These are phyloP conservation scores for Rhodinocichla rosea DNA, from an alignment of 2,113 vertebrate species.

Conservation along the genomic window DNA sequence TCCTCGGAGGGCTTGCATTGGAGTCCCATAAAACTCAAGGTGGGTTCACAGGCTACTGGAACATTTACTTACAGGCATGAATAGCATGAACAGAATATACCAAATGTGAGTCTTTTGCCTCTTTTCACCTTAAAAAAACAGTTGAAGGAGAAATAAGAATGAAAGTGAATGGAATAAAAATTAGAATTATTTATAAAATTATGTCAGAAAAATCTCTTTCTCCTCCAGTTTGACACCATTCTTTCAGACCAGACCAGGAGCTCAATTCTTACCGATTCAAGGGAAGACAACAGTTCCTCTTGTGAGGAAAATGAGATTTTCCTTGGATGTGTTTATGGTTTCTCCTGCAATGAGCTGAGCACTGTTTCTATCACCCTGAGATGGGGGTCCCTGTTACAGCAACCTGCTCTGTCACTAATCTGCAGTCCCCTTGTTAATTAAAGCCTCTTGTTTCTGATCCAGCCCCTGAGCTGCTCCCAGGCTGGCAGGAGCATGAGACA, in stretches of 20 bases:
- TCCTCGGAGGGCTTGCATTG: not conserved
- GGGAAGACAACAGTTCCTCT: not conserved
- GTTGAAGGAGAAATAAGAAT: not conserved
- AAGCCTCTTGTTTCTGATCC: not conserved
- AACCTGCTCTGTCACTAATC: not conserved
- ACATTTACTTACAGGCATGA: not conserved
- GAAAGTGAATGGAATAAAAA: not conserved
- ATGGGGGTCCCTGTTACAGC: not conserved
- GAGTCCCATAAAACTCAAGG: not conserved
- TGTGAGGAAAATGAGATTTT: not conserved
- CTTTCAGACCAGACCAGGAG: not conserved
- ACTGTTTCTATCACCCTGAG: not conserved
- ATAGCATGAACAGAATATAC: not conserved
- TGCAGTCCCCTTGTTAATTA: not conserved
- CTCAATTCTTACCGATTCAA: not conserved
- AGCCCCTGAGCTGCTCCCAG: not conserved
- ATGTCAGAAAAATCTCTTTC: not conserved
- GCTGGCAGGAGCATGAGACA: not conserved
- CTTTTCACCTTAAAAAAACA: not conserved
- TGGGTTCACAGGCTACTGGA: slow-evolving; percentile 14
- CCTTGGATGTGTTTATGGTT: not conserved
- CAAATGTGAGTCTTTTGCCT: not conserved
- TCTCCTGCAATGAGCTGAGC: not conserved
- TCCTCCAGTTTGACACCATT: not conserved
- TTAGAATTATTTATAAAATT: not conserved